phyloP scores from a whole-genome alignment of 2,797 vertebrate genomes.

The Malurus splendens region DNA sequence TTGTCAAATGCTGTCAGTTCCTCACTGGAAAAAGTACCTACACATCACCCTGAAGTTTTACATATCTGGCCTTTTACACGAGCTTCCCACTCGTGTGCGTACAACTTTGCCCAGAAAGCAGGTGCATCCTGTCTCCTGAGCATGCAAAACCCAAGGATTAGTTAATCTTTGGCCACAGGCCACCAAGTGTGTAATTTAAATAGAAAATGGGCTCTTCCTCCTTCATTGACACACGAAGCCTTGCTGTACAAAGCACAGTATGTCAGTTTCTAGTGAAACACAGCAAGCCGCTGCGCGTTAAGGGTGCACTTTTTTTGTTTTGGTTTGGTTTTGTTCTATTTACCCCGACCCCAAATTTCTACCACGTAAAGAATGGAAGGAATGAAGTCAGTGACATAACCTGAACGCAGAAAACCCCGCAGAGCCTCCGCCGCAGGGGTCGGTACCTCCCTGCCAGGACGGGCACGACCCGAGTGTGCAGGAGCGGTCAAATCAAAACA shows the following conservation, averaged over 20 bases:
- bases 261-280: neutral
- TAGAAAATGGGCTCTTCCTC: neutral
- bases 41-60: neutral
- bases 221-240: neutral
- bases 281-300: neutral
- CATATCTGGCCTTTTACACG: neutral
- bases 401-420: neutral
- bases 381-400: neutral
- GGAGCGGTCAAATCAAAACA: neutral
- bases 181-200: neutral
- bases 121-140: conserved; percentile 20
- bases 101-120: neutral
- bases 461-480: rapidly evolving
- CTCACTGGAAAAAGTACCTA: neutral
- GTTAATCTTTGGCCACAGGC: neutral
- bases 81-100: neutral
- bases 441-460: neutral
- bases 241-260: neutral
- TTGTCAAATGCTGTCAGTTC: neutral
- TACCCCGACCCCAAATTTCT: neutral
- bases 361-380: neutral
- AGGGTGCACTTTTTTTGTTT: neutral
- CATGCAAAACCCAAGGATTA: neutral
- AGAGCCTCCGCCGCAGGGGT: too few relatives aligned
- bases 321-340: neutral